A percentile compares a stretch with the other conserved stretches of the same genome.
These are phyloP conservation scores for Malurus alboscapulatus DNA, from an alignment of 2,113 vertebrate species.

Conservation along the genomic window DNA sequence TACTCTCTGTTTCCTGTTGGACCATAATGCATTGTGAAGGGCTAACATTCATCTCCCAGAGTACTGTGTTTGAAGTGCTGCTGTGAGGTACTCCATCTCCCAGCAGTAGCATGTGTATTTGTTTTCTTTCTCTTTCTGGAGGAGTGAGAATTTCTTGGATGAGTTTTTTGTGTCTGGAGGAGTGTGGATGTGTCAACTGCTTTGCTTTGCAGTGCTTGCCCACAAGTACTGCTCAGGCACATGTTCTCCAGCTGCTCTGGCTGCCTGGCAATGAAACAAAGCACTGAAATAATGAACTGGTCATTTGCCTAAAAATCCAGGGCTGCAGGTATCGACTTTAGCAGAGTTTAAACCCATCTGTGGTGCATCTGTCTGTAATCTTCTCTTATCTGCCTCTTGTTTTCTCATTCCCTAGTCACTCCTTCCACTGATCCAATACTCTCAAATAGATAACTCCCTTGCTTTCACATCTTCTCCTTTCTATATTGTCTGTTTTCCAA, in stretches of 20 bases:
- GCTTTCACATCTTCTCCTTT: neutral
- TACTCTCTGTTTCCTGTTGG: neutral
- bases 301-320: neutral
- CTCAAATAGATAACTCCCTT: neutral
- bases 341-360: neutral
- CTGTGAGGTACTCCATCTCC: neutral
- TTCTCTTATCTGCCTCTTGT: neutral
- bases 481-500: neutral
- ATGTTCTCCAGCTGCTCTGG: neutral
- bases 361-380: neutral
- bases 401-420: neutral
- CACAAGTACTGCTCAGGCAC: neutral
- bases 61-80: neutral
- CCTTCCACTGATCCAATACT: neutral
- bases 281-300: neutral
- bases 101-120: neutral
- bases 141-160: constrained; percentile 1
- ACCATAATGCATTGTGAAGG: neutral
- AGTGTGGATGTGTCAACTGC: neutral
- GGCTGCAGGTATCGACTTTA: neutral
- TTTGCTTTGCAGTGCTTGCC: neutral
- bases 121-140: constrained; percentile 12
- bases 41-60: neutral
- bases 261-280: neutral
- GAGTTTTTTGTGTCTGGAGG: neutral